These are phyloP conservation scores for Philonicus albiceps DNA, from an alignment of 2,888 invertebrate genomes.

Conservation along the genomic window DNA sequence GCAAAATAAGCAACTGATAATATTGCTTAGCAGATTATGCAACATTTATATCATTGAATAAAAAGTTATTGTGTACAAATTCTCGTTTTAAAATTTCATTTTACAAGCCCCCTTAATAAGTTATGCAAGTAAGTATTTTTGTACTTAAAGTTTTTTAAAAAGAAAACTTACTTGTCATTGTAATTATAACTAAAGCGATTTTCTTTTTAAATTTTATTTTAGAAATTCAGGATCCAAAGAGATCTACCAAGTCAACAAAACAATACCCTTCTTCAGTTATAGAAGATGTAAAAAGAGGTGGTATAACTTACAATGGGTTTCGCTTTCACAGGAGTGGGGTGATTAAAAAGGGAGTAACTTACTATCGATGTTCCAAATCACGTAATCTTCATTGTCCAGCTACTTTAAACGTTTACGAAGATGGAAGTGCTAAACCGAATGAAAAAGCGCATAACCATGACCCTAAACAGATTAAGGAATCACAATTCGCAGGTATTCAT, in stretches of 20 bases:
- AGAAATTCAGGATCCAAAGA: not conserved
- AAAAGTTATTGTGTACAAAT: conserved; percentile 13
- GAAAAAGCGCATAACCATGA: conserved; percentile 46
- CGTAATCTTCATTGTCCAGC: conserved; percentile 42
- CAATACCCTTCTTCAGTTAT: not conserved
- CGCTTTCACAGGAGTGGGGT: conserved; percentile 48
- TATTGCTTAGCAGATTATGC: conserved; percentile 2
- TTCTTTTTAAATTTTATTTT: not conserved
- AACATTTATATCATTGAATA: conserved; percentile 27
- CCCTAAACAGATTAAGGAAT: conserved; percentile 32
- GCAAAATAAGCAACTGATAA: not conserved
- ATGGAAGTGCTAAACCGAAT: conserved; percentile 31
- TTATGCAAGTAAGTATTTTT: not conserved
- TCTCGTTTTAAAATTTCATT: not conserved
- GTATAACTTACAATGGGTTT: conserved; percentile 40
- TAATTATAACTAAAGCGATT: not conserved
- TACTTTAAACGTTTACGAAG: conserved; percentile 36
- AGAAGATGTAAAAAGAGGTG: conserved; percentile 30
- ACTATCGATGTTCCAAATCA: conserved; percentile 46
- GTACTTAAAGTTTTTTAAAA: not conserved
- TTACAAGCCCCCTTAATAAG: not conserved
- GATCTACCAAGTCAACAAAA: not conserved
- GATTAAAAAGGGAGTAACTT: conserved; percentile 46
- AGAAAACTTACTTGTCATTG: not conserved
- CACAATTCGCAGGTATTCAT: conserved; percentile 35